Evolutionary conservation across 1,140 invertebrate genomes (phyloP), one percentile per base, ranked within the genome.

Genomic region (Anadara kagoshimensis): DNA sequence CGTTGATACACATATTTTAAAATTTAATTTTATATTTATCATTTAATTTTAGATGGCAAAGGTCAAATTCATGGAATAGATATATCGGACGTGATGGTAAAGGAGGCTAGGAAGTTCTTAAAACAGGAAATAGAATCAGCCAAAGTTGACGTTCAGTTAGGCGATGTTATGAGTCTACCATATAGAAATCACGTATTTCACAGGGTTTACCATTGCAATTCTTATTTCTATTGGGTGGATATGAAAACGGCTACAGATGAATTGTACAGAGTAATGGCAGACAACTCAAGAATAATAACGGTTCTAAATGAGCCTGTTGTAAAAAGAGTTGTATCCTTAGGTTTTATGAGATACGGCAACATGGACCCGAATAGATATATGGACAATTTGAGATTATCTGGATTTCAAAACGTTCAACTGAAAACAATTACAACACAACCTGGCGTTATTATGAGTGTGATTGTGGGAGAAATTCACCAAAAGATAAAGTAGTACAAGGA

Each of bases 161-260:
- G 65, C 12, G 67, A 56, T 68, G 81, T 80, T 0, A 54, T 20
- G 8, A 43, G 73, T 26, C 66, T 83, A 18, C 81, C 82, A 5
- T 79, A 74, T 54, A 66, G 79, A 61, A 61, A 68, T 7, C 68
- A 83, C 67, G 76, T 54, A 1, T 80, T 85, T 69, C 75, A 85
- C 44, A 61, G 78, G 14, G 76, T 83, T 14, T 85, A 78, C 47
- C 84, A 85, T 63, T 72, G 65, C 14, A 84, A 85, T 58, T 79
- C 73, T 59, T 85, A 79, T 73, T 82, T 83, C 58, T 85, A 84
- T 57, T 85, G 84, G 84, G 72, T 70, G n/a, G 69, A 70, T 47
- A 47, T 78, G 58, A 24, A 57, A 14, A 12, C 41, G 2, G 73
- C 54, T 8, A 54, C 73, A 44, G n/a, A 66, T 29, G 82, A 85